Base-by-base conservation (phyloP, 2,888 invertebrate genomes). In the Mimas tiliae region DNA sequence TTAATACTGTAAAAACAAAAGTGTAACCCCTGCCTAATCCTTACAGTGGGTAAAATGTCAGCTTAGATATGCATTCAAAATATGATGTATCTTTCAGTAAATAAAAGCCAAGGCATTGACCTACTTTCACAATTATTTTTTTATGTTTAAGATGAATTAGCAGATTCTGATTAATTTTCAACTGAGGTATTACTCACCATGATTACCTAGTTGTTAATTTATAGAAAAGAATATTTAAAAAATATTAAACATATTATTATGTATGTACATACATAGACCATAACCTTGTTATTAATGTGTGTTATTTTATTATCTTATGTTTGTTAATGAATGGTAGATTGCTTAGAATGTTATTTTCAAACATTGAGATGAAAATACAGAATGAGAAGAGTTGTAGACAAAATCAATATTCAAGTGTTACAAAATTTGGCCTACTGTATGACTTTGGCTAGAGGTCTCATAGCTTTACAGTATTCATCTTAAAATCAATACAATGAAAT, bases 1-100 rank as follows among this genome's bases (percentile, higher is more conserved):
- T 76, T 75, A 73, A 66, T 68, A 75, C 67, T 74, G 75, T 65
- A 6, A 21, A n/a, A 62, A 55, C 34, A 55, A 55, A 55, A 55
- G 16, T 19, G 16, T 42, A 12, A 58, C 58, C 58, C 58, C 58
- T 19, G 58, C 12, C 42, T 58, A 19, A 58, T 58, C 38, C 42
- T 6, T 19, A 21, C 42, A 58, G 42, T n/a, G n/a, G 11, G 7
- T n/a, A 11, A 19, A 38, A 38, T 42, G 42, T 38, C 38, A 58
- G 58, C 16, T 42, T 42, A 19, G 8, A 19, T 19, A 19, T 50
- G 38, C 38, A 42, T 58, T 42, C 38, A 19, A 19, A 19, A 50
- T 8, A 12, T 38, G 38, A 12, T 19, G 12, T 42, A 19, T 55
- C 9, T n/a, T 16, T 34, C 16, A 55, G 16, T 55, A 55, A 11